phyloP scores from a whole-genome alignment of 2,888 invertebrate species.

The Clepsis dumicolana region DNA sequence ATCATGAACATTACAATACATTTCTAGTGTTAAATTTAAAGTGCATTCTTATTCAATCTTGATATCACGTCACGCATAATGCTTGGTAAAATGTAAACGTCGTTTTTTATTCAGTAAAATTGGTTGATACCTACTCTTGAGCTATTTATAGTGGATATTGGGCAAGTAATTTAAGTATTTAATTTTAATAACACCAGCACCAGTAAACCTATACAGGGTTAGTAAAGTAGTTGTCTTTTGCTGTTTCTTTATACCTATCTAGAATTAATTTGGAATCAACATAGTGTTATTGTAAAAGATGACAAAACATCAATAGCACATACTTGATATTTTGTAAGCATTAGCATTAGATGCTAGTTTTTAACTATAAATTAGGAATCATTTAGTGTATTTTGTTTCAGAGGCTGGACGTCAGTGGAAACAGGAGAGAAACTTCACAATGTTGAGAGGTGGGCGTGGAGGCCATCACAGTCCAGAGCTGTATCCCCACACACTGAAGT shows the following conservation, averaged over 20 bases:
- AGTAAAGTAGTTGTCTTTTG: not conserved
- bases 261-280: not conserved
- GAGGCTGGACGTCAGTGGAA: conserved; percentile 70
- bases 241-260: not conserved
- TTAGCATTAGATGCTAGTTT: not conserved
- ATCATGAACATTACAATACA: conserved; percentile 30
- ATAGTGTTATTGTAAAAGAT: not conserved
- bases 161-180: conserved; percentile 30
- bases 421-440: conserved; percentile 77
- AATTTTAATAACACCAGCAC: not conserved
- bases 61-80: conserved; percentile 33
- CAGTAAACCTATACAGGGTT: not conserved
- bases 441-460: conserved; percentile 87
- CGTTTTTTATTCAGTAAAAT: conserved; percentile 15
- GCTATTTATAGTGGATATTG: conserved; percentile 35
- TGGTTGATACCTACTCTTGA: conserved; percentile 18
- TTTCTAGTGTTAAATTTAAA: conserved; percentile 19
- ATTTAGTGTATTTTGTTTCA: conserved; percentile 58
- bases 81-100: conserved; percentile 15
- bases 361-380: conserved; percentile 13
- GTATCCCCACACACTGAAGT: conserved; percentile 94
- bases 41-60: conserved; percentile 33
- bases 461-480: conserved; percentile 90
- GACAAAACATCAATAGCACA: not conserved
- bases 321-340: not conserved